phyloP scores from a whole-genome alignment of 2,113 vertebrate species.

The Lepisosteus osseus region DNA sequence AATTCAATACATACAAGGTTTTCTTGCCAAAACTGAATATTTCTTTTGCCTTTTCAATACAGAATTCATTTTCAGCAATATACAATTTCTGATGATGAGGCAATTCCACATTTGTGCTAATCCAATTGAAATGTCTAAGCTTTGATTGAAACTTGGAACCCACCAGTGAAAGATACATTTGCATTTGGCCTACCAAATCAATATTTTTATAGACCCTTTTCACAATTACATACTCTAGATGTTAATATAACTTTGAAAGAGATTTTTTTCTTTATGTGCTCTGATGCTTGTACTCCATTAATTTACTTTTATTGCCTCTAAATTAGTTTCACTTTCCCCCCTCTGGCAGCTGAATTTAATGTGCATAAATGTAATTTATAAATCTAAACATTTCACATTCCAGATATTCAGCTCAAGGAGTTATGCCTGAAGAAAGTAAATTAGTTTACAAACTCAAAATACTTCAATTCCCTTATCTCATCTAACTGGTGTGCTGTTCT shows the following conservation, averaged over 20 bases:
- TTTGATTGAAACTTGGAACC: constrained; percentile 50
- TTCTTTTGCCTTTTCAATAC: constrained; percentile 29
- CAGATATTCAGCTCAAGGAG: constrained; percentile 48
- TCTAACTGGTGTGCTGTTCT: constrained; percentile 1
- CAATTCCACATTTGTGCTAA: constrained; percentile 23
- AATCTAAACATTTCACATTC: constrained; percentile 60
- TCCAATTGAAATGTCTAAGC: constrained; percentile 38
- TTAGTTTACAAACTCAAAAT: constrained; percentile 41
- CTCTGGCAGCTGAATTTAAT: constrained; percentile 57
- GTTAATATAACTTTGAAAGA: constrained; percentile 68
- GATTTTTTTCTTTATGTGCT: constrained; percentile 69
- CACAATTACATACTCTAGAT: constrained; percentile 61
- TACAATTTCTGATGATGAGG: constrained; percentile 32
- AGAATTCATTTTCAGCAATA: constrained; percentile 21
- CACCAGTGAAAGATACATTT: constrained; percentile 50
- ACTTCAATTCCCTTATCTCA: constrained; percentile 20
- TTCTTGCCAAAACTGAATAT: neutral
- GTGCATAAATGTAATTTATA: constrained; percentile 69
- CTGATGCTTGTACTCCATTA: constrained; percentile 67
- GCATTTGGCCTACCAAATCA: constrained; percentile 63
- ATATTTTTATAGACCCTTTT: constrained; percentile 65
- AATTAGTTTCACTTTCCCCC: constrained; percentile 69
- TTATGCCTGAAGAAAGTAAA: constrained; percentile 43
- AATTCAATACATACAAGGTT: neutral
- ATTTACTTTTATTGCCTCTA: constrained; percentile 73